These are phyloP conservation scores for Patella pellucida DNA, from an alignment of 2,888 invertebrate genomes.

Conservation along the genomic window DNA sequence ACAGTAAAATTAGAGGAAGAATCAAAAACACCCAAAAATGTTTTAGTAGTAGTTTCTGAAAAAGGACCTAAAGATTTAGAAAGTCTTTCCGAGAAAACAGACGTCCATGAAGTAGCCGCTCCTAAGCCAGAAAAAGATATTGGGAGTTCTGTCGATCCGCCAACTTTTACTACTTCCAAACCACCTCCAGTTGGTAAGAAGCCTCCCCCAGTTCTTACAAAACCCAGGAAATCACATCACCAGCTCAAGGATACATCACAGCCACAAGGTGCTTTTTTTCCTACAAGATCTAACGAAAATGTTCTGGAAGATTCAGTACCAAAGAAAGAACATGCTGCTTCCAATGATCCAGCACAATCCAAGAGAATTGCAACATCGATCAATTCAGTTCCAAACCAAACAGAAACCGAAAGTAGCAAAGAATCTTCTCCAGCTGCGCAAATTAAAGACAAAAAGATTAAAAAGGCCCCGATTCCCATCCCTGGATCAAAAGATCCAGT, in stretches of 20 bases:
- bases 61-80: neutral
- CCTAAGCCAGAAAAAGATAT: neutral
- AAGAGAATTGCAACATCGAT: no score
- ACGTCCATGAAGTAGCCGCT: conserved; percentile 4
- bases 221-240: neutral
- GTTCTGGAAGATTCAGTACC: neutral
- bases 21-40: neutral
- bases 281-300: no score
- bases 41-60: neutral
- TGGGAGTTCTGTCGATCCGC: neutral
- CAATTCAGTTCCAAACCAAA: no score
- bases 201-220: conserved; percentile 4
- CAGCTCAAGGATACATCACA: neutral
- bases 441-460: no score
- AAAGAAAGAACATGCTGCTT: no score
- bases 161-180: neutral
- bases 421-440: no score
- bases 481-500: neutral
- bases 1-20: neutral
- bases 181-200: conserved; percentile 17
- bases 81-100: neutral
- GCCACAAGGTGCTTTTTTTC: no score
- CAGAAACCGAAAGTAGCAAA: no score
- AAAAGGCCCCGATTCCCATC: neutral
- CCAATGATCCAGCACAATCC: no score